Base-by-base conservation (phyloP, 2,888 invertebrate genomes). In the Drepana falcataria region DNA sequence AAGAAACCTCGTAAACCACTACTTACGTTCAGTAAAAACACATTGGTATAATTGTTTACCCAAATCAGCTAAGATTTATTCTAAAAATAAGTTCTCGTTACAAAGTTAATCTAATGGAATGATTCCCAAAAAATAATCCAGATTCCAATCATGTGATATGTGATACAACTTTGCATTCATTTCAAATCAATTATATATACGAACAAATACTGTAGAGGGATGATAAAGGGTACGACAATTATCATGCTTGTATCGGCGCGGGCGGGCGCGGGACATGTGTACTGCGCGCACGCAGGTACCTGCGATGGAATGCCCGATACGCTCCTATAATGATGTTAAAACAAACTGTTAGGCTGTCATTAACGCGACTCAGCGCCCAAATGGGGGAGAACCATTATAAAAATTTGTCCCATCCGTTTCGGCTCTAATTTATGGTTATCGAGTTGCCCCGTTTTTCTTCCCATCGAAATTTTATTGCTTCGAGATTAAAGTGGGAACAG, bases 321-420 rank as follows among this genome's bases (percentile, higher is more conserved):
- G 85, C 80, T 81, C 75, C 86, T 88, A 89, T 91, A 89, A 91
- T 90, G 90, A 91, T 89, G 91, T 89, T 90, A 86, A 90, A 89
- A 90, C 90, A 91, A 90, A 90, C 89, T 89, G 87, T 88, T 90
- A 89, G 85, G 71, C 84, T 86, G 85, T 88, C 90, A 90, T 89
- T 90, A 91, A 86, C 86, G 86, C 85, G 78, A 83, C 85, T 81
- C 82, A 73, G 77, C 75, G 69, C 72, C 82, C 83, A 87, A 88
- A 88, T 89, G 87, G 87, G 84, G 83, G 81, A 84, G 84, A 77
- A 77, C 87, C 89, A 91, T 91, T 90, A 89, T 89, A 90, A 89
- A 91, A 90, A 91, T 91, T 91, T 91, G 91, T 91, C 91, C 87
- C 90, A 87, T 90, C 90, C 91, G 87, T 85, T 89, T 84, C 87